Evolutionary conservation across 1,140 invertebrate genomes (phyloP), one percentile per base, ranked within the genome.

Genomic region (Neuroterus valhalla): DNA sequence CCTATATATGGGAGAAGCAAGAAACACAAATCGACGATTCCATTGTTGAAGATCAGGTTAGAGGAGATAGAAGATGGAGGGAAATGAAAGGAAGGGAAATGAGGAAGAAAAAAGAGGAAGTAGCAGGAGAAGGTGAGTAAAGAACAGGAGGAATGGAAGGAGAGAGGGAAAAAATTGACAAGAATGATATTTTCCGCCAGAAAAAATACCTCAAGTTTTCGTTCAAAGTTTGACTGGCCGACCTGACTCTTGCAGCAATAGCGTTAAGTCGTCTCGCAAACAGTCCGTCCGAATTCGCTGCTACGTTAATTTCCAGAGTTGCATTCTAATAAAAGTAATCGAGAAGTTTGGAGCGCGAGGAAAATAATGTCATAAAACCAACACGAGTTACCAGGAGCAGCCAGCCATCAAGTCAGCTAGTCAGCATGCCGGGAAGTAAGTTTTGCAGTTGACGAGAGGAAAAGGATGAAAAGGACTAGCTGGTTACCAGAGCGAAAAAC

Each of bases 321-420:
- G 81, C 80, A 80, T 84, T 78, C 81, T 84, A 83, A 84, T 84
- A 83, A 82, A 84, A 84, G 80, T 83, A 83, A 84, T 84, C 78
- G 83, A 84, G 80, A 82, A 84, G 80, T 84, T 84, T 72, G 55
- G 76, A 76, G 74, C 66, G 81, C 78, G 75, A 79, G 81, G 80
- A 83, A 83, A 81, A 80, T 84, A 84, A 79, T 82, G 80, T 83
- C 80, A 79, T 83, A 81, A 84, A 83, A 78, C 70, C 38, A 68
- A 69, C 46, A 66, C 38, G 72, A 50, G 26, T 42, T 19, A 38
- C 19, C 69, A 17, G 44, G 21, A 71, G 45, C 66, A 66, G 72
- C 38, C 66, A 78, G 71, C 52, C 72, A 68, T 38, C 74, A 62
- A 73, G 55, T 67, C 66, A 68, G 45, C 74, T 69, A 73, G 55